These are phyloP conservation scores for Sebastes itinus DNA, from an alignment of 2,797 vertebrate species.

Conservation along the genomic window DNA sequence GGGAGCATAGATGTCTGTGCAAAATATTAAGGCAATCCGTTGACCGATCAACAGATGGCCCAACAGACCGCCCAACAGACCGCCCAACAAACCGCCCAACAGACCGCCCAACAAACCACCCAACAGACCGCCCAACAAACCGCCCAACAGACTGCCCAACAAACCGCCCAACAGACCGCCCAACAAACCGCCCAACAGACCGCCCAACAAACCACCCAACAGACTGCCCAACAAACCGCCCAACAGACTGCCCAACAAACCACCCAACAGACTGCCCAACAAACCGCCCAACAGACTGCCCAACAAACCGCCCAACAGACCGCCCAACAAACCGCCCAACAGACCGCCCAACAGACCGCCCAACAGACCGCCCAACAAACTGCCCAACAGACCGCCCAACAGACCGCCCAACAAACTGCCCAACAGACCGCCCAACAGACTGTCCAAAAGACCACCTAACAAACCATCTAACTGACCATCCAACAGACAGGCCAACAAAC, in stretches of 20 bases:
- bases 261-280: fast-evolving
- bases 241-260: fast-evolving
- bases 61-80: neutral
- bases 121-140: fast-evolving
- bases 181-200: fast-evolving
- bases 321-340: fast-evolving
- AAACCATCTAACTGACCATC: too few relatives aligned
- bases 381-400: too few relatives aligned
- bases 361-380: fast-evolving
- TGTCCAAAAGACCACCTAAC: fast-evolving
- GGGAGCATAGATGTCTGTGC: neutral
- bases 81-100: too few relatives aligned
- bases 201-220: fast-evolving
- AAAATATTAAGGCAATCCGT: neutral
- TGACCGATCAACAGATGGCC: neutral
- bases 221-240: fast-evolving
- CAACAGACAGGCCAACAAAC: too few relatives aligned
- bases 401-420: fast-evolving
- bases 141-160: fast-evolving
- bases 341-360: fast-evolving
- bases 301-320: fast-evolving
- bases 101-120: fast-evolving
- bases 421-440: too few relatives aligned
- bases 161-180: fast-evolving
- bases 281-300: fast-evolving